Base-by-base conservation (phyloP, 2,888 invertebrate species). In the Theretra japonica region DNA sequence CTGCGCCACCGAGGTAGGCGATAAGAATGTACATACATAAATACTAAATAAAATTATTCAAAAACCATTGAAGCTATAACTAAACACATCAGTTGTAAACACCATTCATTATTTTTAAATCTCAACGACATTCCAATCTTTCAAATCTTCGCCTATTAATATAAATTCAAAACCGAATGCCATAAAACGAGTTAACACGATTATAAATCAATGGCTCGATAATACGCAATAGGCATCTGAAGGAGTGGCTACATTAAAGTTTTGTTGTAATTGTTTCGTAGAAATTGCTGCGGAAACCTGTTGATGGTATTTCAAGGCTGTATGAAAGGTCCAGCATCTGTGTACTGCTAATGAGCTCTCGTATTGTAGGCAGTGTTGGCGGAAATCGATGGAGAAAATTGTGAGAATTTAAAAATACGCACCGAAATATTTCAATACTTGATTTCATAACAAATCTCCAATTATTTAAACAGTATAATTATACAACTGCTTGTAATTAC, bases 201-300 rank as follows among this genome's bases (percentile, higher is more conserved):
- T 58, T 25, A 58, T 58, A 58, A 53, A 53, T 25, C 15, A 58
- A 58, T 17, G 25, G 25, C 2, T 58, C 25, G 58, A 58, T 58
- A 58, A 25, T 33, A 65, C 65, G 65, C 65, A 65, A 65, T 65
- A 41, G 65, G 48, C 65, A 65, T 33, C 62, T 48, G 17, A 60
- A 65, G 65, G 65, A 65, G 48, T 65, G 48, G 65, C 65, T 48
- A 23, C 17, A 65, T 48, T 65, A 48, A 41, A 17, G 11, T 41
- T 65, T 48, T 15, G 8, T 15, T 41, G 41, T 65, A 65, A 65
- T 65, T 41, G 65, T n/a, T 65, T 65, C 65, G 65, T 48, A 65
- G 65, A 65, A 65, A 65, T 48, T 21, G 65, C 41, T 65, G 65
- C 41, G 65, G 48, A 65, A 48, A 65, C 65, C 62, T 62, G 62